Evolutionary conservation across 23 tunicate species (phyloP).

Genomic region (Styela plicata): DNA sequence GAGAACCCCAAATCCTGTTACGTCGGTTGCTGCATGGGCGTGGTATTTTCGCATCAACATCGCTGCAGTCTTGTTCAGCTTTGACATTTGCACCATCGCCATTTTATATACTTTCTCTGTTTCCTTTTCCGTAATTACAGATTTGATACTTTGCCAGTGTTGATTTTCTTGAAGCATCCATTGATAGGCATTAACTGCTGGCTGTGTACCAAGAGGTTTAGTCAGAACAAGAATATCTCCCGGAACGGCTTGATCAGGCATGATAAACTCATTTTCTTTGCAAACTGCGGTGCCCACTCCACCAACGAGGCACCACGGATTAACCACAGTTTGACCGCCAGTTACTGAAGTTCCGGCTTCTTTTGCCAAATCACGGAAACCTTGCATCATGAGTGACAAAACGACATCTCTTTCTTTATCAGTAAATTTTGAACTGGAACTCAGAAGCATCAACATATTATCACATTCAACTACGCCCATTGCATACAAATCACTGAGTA

Average conservation of each 20-base stretch:
- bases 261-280: slow-evolving; percentile 76
- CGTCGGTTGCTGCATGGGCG: slow-evolving; percentile 45
- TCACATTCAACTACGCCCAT: slow-evolving; percentile 97
- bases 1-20: slow-evolving; percentile 43
- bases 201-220: slow-evolving; percentile 44
- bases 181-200: slow-evolving; percentile 20
- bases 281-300: slow-evolving; percentile 98
- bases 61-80: slow-evolving; percentile 20
- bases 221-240: slow-evolving; percentile 39
- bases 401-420: slow-evolving; percentile 81
- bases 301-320: slow-evolving; percentile 98
- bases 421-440: slow-evolving; percentile 91
- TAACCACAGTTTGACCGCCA: slow-evolving; percentile 98
- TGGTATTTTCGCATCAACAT: slow-evolving; percentile 24
- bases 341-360: slow-evolving; percentile 93
- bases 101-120: slow-evolving; percentile 6
- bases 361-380: slow-evolving; percentile 87
- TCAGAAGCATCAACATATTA: slow-evolving; percentile 94
- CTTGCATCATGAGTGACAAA: slow-evolving; percentile 83
- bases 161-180: slow-evolving; percentile 29
- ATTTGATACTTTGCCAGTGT: slow-evolving; percentile 19
- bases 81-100: slow-evolving; percentile 38
- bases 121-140: slow-evolving; percentile 12
- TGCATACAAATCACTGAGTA: slow-evolving; percentile 96
- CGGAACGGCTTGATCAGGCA: slow-evolving; percentile 45